Conservation (phyloP, 2,888 invertebrate genomes). For the Drosophila sordidula region DNA sequence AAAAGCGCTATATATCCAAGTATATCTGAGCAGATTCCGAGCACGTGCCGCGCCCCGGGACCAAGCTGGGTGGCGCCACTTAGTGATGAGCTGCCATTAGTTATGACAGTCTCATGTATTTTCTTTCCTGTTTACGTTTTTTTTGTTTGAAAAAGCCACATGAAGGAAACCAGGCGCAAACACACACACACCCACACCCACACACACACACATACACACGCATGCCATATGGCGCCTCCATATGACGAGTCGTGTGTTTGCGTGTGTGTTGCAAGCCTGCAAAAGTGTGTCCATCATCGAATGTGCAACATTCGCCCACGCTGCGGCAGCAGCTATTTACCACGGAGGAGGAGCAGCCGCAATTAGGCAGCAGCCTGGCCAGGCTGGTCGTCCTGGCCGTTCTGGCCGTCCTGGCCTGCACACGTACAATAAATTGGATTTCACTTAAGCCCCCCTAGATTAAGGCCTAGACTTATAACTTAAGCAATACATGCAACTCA, state of each 20-base stretch:
- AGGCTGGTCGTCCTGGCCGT: not conserved
- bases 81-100: conserved; percentile 68
- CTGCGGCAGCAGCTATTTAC: conserved; percentile 31
- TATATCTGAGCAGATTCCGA: conserved; percentile 80
- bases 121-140: conserved; percentile 69
- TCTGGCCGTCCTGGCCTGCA: conserved; percentile 42
- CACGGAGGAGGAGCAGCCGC: conserved; percentile 25
- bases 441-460: conserved; percentile 65
- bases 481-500: conserved; percentile 42
- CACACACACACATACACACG: conserved; percentile 38
- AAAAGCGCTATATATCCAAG: conserved; percentile 85
- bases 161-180: conserved; percentile 61
- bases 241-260: conserved; percentile 35
- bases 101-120: conserved; percentile 56
- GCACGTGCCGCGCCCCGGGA: conserved; percentile 55
- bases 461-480: conserved; percentile 74
- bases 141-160: conserved; percentile 72
- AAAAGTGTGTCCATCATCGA: conserved; percentile 60
- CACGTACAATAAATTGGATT: conserved; percentile 76
- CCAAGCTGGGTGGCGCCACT: conserved; percentile 45
- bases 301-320: conserved; percentile 68
- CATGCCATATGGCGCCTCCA: conserved; percentile 45
- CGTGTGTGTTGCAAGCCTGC: conserved; percentile 46
- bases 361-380: conserved; percentile 40
- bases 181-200: not conserved